A percentile compares a stretch with the other conserved stretches of the same genome.
Conservation (phyloP, 2,888 invertebrate genomes). For the Lochmaea capreae region DNA sequence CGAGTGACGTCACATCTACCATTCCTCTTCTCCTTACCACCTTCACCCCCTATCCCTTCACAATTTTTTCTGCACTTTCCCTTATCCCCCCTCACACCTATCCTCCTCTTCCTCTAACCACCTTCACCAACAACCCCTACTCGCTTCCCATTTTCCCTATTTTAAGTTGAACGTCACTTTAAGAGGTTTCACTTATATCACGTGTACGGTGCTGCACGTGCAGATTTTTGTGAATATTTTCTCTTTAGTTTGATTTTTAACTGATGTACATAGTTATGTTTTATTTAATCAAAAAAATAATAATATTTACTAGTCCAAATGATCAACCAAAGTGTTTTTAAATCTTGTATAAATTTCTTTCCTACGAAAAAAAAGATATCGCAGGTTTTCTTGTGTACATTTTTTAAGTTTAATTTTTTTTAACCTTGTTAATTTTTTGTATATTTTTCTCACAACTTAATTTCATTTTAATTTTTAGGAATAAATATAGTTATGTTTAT, state of each 20-base stretch:
- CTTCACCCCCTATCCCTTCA: too few relatives aligned
- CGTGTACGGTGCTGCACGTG: too few relatives aligned
- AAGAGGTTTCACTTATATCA: too few relatives aligned
- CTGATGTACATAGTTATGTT: slow-evolving; percentile 48
- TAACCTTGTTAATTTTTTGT: slow-evolving; percentile 49
- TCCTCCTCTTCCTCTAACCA: too few relatives aligned
- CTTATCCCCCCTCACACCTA: too few relatives aligned
- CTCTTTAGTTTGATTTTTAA: slow-evolving; percentile 39
- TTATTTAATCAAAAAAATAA: slow-evolving; percentile 49
- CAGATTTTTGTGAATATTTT: slow-evolving; percentile 41
- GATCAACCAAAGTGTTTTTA: slow-evolving; percentile 64
- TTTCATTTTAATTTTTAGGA: slow-evolving; percentile 50
- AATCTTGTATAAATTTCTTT: slow-evolving; percentile 47
- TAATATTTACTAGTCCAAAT: slow-evolving; percentile 63
- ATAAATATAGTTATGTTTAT: slow-evolving; percentile 51
- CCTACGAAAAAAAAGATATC: slow-evolving; percentile 43
- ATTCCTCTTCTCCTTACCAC: too few relatives aligned
- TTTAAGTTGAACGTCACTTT: too few relatives aligned
- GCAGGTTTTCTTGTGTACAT: slow-evolving; percentile 46
- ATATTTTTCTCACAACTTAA: slow-evolving; percentile 45
- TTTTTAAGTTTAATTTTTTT: slow-evolving; percentile 43
- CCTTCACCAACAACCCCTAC: too few relatives aligned
- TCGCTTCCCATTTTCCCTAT: too few relatives aligned
- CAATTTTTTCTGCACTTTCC: too few relatives aligned
- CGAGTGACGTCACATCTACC: too few relatives aligned